Evolutionary conservation across 2,888 invertebrate genomes (phyloP), one percentile per base, ranked within the genome.

Genomic region (Scaptodrosophila latifasciaeformis): DNA sequence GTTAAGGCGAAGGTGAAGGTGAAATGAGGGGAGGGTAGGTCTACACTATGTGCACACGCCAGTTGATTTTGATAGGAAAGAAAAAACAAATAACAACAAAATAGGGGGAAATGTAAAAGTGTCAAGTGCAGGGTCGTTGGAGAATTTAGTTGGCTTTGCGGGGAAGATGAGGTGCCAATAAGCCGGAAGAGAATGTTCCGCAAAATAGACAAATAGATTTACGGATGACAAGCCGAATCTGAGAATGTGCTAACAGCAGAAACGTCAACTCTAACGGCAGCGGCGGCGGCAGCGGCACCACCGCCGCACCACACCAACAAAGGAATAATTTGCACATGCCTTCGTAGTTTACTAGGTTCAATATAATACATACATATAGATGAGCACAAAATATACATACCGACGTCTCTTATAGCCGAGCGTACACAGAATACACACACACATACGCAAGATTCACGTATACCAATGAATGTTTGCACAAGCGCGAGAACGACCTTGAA

Each of bases 401-500:
- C n/a, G n/a, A n/a, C n/a, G n/a, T n/a, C n/a, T n/a, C n/a, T n/a
- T n/a, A n/a, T n/a, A n/a, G n/a, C n/a, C n/a, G 51, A 27, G 37
- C 39, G 18, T 37, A 44, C 37, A 34, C 12, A 34, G 12, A 6
- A 50, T 15, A 34, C 47, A 44, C 39, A 49, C 37, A 31, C 34
- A 29, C 40, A 47, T 31, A 31, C 35, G n/a, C 55, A 31, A 42
- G 42, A 42, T 24, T 30, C 30, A 54, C 35, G 27, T 30, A n/a
- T 34, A 49, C 30, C 31, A 35, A 49, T 37, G 15, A 15, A 49
- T 34, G 10, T 48, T 34, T 13, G 31, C 43, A 40, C 24, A 62
- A 49, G 51, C 62, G 55, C 58, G 68, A 69, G 64, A 67, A 72
- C 83, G 85, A 85, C 86, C 86, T 86, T 86, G 86, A 67, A 63